phyloP scores from a whole-genome alignment of 53 echinoderm and acorn worm genomes.

The Holothuria scabra region DNA sequence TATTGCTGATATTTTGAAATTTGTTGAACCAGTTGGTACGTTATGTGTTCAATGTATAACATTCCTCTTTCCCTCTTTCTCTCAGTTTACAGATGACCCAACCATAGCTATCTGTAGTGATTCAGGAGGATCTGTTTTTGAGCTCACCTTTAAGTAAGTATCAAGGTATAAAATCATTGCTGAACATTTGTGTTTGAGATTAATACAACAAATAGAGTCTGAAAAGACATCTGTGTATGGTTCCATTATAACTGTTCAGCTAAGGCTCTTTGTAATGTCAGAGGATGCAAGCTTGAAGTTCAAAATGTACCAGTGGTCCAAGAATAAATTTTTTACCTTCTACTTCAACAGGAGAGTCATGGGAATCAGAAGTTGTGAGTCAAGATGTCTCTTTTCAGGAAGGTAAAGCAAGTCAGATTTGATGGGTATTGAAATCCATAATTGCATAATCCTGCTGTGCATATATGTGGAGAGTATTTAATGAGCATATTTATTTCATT shows the following conservation, averaged over 20 bases:
- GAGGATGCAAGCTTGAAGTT: too few relatives aligned
- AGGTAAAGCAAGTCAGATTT: slow-evolving; percentile 53
- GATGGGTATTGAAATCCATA: too few relatives aligned
- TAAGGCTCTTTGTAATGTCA: too few relatives aligned
- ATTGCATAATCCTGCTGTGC: too few relatives aligned
- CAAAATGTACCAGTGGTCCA: too few relatives aligned
- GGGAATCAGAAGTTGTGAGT: slow-evolving; percentile 97
- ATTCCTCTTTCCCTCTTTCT: neutral
- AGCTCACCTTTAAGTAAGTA: slow-evolving; percentile 91
- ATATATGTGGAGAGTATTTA: too few relatives aligned
- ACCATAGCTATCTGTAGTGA: slow-evolving; percentile 99
- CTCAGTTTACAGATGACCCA: slow-evolving; percentile 96
- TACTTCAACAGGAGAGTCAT: slow-evolving; percentile 83
- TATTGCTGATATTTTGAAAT: neutral
- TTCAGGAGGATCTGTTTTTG: slow-evolving; percentile 98
- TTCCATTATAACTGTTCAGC: too few relatives aligned
- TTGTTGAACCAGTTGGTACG: neutral
- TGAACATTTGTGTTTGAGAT: too few relatives aligned
- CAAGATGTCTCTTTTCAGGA: slow-evolving; percentile 97
- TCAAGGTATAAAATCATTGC: too few relatives aligned
- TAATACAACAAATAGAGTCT: too few relatives aligned
- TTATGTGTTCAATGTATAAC: neutral
- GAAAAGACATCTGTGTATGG: too few relatives aligned
- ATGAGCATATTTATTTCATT: too few relatives aligned
- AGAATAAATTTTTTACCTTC: neutral